Evolutionary conservation across 2,113 vertebrate genomes (phyloP).

Genomic region (Heterochromis multidens): DNA sequence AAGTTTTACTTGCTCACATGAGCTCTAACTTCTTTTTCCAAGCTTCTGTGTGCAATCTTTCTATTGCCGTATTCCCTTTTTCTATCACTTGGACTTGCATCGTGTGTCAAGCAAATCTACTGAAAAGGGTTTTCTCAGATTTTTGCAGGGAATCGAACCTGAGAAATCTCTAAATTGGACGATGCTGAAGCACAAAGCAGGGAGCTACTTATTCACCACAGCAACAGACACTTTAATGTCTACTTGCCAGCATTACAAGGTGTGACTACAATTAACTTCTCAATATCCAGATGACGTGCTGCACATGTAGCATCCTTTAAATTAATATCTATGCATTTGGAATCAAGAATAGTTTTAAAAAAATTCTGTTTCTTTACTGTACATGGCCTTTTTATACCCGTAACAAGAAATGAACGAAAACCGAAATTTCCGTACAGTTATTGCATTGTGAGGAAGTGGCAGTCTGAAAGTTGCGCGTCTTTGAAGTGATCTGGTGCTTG

Average conservation of each 20-base stretch:
- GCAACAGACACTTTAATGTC: slow-evolving; percentile 44
- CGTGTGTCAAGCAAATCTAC: slow-evolving; percentile 5
- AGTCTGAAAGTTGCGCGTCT: slow-evolving; percentile 27
- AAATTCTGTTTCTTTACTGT: not conserved
- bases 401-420: not conserved
- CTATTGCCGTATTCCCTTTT: slow-evolving; percentile 11
- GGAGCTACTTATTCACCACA: slow-evolving; percentile 28
- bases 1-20: slow-evolving; percentile 24
- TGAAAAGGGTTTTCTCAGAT: slow-evolving; percentile 30
- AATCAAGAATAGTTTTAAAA: slow-evolving; percentile 15
- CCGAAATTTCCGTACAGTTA: slow-evolving; percentile 5
- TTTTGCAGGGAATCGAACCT: slow-evolving; percentile 49
- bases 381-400: slow-evolving; percentile 25
- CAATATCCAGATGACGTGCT: not conserved
- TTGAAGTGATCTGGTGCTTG: slow-evolving; percentile 1
- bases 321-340: slow-evolving; percentile 63
- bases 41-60: slow-evolving; percentile 45
- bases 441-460: slow-evolving; percentile 18
- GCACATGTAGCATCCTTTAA: slow-evolving; percentile 35
- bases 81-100: not conserved
- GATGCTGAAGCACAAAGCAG: slow-evolving; percentile 63
- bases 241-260: slow-evolving; percentile 19
- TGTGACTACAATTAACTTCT: slow-evolving; percentile 25
- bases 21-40: slow-evolving; percentile 24
- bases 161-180: slow-evolving; percentile 39